These are phyloP conservation scores for Bursaphelenchus mucronatus DNA, from an alignment of 1,140 invertebrate genomes.

Conservation along the genomic window DNA sequence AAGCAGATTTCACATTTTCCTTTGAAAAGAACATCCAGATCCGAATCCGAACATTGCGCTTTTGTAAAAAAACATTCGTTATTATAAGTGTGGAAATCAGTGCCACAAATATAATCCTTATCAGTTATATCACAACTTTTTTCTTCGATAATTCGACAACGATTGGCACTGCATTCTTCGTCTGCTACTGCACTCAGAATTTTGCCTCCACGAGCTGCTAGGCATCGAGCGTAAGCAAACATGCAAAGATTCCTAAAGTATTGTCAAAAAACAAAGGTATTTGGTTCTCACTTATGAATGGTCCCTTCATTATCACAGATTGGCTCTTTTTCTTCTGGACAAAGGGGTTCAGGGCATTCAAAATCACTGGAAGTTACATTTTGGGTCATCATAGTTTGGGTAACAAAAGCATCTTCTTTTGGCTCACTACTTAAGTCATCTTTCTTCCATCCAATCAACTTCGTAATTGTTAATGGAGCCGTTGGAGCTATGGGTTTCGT, in stretches of 20 bases:
- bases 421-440: not conserved
- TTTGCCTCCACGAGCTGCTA: slow-evolving; percentile 45
- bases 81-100: slow-evolving; percentile 50
- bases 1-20: slow-evolving; percentile 48
- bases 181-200: slow-evolving; percentile 36
- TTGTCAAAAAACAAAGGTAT: not conserved
- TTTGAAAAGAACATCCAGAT: slow-evolving; percentile 54
- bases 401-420: not conserved
- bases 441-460: not conserved
- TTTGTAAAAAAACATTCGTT: slow-evolving; percentile 42
- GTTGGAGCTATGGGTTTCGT: too few relatives aligned
- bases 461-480: too few relatives aligned
- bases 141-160: slow-evolving; percentile 9
- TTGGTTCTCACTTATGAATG: slow-evolving; percentile 35
- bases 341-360: slow-evolving; percentile 16
- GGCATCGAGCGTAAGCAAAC: slow-evolving; percentile 49
- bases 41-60: slow-evolving; percentile 39
- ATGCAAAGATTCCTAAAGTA: slow-evolving; percentile 45
- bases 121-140: slow-evolving; percentile 18
- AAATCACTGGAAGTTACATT: slow-evolving; percentile 10
- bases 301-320: slow-evolving; percentile 45
- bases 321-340: slow-evolving; percentile 20
- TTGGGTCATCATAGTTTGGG: not conserved
- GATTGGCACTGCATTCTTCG: slow-evolving; percentile 30
- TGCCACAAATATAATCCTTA: slow-evolving; percentile 47